These are phyloP conservation scores for Drosophila vallismaia DNA, from an alignment of 2,888 invertebrate genomes.

Conservation along the genomic window DNA sequence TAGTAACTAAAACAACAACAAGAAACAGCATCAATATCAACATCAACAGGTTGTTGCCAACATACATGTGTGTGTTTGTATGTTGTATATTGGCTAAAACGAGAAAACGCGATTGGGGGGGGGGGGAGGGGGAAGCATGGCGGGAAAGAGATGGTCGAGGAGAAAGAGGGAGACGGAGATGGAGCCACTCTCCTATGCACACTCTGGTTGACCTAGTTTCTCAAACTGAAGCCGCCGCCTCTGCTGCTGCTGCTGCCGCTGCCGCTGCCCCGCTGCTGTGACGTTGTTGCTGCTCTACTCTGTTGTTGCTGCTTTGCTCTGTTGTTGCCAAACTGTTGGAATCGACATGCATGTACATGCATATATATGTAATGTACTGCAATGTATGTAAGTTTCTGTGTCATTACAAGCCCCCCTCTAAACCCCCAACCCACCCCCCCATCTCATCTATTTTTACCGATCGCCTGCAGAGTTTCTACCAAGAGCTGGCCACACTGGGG, in stretches of 20 bases:
- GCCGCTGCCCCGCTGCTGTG: conserved; percentile 13
- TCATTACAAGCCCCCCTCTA: conserved; percentile 13
- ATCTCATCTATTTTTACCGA: background rate
- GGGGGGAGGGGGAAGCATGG: background rate
- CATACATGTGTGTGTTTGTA: conserved; percentile 7
- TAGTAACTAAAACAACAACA: background rate
- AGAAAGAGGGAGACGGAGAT: conserved; percentile 20
- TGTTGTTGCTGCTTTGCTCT: conserved; percentile 29
- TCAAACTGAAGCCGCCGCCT: conserved; percentile 38
- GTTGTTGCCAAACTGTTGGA: conserved; percentile 47
- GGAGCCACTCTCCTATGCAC: conserved; percentile 56
- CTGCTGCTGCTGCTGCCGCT: conserved; percentile 15
- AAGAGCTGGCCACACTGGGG: background rate
- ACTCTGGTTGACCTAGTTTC: conserved; percentile 63
- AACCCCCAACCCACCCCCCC: background rate
- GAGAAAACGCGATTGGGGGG: background rate
- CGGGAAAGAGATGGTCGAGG: conserved; percentile 23
- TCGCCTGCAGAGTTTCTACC: background rate
- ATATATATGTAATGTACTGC: background rate
- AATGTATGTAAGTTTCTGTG: conserved; percentile 14
- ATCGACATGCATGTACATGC: background rate
- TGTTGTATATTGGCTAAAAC: conserved; percentile 12
- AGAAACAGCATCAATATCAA: conserved; percentile 23
- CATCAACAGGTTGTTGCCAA: conserved; percentile 45
- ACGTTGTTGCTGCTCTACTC: conserved; percentile 15